Conservation (phyloP, 1,140 invertebrate genomes). For the Eupristina koningsbergeri region DNA sequence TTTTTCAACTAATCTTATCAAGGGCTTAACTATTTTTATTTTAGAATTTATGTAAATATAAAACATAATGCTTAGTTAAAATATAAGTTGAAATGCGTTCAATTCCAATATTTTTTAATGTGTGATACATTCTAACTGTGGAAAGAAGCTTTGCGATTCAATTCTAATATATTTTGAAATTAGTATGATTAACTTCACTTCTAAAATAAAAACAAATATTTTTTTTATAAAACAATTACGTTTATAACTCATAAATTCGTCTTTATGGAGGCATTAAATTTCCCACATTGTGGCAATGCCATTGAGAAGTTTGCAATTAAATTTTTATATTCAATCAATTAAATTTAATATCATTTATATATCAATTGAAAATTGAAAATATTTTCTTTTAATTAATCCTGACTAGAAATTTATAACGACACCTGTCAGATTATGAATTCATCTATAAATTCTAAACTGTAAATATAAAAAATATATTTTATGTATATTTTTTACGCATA, state of each 20-base stretch:
- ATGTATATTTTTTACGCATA: background rate
- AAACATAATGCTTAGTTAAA: background rate
- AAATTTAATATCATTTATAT: conserved; percentile 18
- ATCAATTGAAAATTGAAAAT: conserved; percentile 5
- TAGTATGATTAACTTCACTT: background rate
- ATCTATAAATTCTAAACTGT: background rate
- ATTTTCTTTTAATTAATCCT: background rate
- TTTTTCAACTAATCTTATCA: background rate
- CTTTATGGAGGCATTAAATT: conserved; percentile 25
- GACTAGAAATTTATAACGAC: background rate
- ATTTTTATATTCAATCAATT: conserved; percentile 38
- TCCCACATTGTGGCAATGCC: background rate
- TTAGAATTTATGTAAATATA: background rate
- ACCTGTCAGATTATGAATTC: background rate
- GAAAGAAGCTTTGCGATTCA: background rate
- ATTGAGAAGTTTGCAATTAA: background rate
- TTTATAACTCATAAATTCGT: conserved; percentile 27
- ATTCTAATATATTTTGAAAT: background rate
- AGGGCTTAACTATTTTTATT: too few species aligned
- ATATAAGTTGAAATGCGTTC: too few species aligned
- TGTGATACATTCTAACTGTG: background rate
- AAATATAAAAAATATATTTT: conserved; percentile 13
- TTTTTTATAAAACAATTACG: conserved; percentile 4
- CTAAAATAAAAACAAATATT: conserved; percentile 46
- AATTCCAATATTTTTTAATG: background rate